phyloP scores from a whole-genome alignment of 2,888 invertebrate species.

The Noctua comes region DNA sequence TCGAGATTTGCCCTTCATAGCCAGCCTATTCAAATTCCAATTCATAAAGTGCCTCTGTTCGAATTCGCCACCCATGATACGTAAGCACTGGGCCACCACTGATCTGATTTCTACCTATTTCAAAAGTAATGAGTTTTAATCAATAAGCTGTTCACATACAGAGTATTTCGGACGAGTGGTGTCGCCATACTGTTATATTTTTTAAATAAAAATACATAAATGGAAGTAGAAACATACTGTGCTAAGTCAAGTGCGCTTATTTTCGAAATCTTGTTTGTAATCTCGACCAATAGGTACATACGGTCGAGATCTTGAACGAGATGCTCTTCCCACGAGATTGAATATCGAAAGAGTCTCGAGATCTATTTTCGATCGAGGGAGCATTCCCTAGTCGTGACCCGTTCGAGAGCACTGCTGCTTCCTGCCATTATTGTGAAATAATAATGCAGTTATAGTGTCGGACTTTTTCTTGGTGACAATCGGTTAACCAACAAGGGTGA shows the following conservation, averaged over 20 bases:
- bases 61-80: neutral
- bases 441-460: neutral
- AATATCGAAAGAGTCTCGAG: conserved; percentile 8
- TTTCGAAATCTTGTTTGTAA: neutral
- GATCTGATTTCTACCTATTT: neutral
- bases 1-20: neutral
- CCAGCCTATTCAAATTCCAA: neutral
- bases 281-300: neutral
- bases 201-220: neutral
- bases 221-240: neutral
- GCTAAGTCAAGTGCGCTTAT: neutral
- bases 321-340: neutral
- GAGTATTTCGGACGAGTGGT: neutral
- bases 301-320: neutral
- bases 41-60: neutral
- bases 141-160: neutral
- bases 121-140: neutral
- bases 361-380: neutral
- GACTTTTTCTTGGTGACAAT: neutral
- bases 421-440: conserved; percentile 2
- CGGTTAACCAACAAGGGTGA: neutral
- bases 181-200: neutral
- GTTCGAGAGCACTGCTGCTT: conserved; percentile 45
- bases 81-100: neutral
- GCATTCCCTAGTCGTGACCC: conserved; percentile 8